Evolutionary conservation across 2,888 invertebrate species (phyloP), one percentile per base, ranked within the genome.

Genomic region (Eilema depressum): DNA sequence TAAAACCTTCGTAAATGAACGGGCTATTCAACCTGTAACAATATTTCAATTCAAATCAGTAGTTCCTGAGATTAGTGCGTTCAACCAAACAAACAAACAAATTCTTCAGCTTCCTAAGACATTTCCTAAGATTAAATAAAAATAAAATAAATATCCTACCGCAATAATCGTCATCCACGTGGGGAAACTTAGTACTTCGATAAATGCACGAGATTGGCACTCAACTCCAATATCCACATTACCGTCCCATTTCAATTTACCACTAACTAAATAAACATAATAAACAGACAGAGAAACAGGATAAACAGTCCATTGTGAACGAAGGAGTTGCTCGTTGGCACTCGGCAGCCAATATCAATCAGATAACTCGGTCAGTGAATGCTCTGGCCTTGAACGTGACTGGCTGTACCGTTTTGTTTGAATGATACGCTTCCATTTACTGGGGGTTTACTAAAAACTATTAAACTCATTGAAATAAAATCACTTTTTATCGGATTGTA

Each of bases 351-450:
- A 76, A 76, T 82, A 81, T 72, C 81, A 78, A 83, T 83, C 82
- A 78, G 75, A 78, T 85, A 89, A 79, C 82, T 87, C 87, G 89
- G 90, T 88, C 89, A 90, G 91, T 84, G 89, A 91, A 89, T 91
- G 92, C 86, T 74, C 68, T 78, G 86, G 72, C 92, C 92, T 91
- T 92, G 91, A 91, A 89, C 91, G 86, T 92, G 91, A 90, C 87
- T 88, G 83, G 69, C 81, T 71, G 30, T 71, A 74, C 74, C 25
- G 74, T 83, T 83, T 87, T 87, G 64, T 66, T 72, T 69, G 62
- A 76, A 67, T 78, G 71, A 75, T 79, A 75, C 70, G 70, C 73
- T 71, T 75, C 74, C 70, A 62, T 70, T 68, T 64, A 17, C 63
- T 63, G 25, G 63, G 20, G 26, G 25, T 20, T 17, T 41, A 63